Percentiles rank a stretch among this genome's conserved stretches.
phyloP scores from a whole-genome alignment of 2,888 invertebrate species.

The Leptinotarsa haldemani region DNA sequence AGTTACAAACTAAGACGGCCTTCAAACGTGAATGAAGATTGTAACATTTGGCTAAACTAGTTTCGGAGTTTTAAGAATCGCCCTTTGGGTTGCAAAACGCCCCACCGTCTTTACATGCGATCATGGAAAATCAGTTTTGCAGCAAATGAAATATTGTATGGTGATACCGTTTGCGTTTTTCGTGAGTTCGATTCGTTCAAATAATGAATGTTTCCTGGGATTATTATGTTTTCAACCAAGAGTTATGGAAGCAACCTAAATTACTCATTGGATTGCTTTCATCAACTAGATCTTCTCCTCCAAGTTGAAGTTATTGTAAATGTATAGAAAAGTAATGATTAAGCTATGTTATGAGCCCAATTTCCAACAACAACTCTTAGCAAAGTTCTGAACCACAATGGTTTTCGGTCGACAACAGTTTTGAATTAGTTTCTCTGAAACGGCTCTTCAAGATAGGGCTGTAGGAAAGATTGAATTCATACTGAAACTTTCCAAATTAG shows the following conservation, averaged over 20 bases:
- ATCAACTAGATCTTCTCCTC: constrained; percentile 18
- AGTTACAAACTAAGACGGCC: too few relatives aligned
- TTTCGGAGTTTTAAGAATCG: not conserved
- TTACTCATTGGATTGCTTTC: constrained; percentile 1
- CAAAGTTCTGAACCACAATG: constrained; percentile 31
- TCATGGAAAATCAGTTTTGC: too few relatives aligned
- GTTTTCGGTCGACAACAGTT: constrained; percentile 18
- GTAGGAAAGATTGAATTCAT: constrained; percentile 14
- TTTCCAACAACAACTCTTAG: constrained; percentile 41
- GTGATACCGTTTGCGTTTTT: too few relatives aligned
- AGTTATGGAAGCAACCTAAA: constrained; percentile 9
- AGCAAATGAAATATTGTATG: too few relatives aligned
- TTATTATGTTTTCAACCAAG: not conserved
- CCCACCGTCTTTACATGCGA: not conserved
- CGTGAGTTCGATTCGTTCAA: not conserved
- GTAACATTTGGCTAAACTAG: not conserved
- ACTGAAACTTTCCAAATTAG: constrained; percentile 5
- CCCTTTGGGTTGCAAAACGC: not conserved
- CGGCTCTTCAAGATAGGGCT: constrained; percentile 9
- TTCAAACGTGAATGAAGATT: too few relatives aligned
- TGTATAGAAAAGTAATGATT: constrained; percentile 55
- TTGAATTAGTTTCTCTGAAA: constrained; percentile 18
- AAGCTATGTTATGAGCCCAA: constrained; percentile 45
- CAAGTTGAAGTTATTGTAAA: constrained; percentile 45
- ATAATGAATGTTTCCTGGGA: not conserved